Conservation (phyloP, 2,888 invertebrate species). For the Coleophora deauratella region DNA sequence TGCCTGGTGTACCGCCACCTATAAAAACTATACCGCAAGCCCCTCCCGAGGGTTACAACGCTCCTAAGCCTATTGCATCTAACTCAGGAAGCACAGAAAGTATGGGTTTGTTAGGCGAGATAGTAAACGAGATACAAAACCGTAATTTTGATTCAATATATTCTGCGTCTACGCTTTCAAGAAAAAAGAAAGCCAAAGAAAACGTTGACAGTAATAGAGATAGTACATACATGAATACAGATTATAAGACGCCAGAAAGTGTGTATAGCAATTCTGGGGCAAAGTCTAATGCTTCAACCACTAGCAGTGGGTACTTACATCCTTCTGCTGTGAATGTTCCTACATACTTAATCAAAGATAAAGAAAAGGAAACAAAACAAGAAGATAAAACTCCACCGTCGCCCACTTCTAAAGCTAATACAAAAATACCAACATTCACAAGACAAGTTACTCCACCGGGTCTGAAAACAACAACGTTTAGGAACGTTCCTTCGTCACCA, state of each 20-base stretch:
- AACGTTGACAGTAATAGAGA: slow-evolving; percentile 42
- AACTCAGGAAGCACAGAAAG: slow-evolving; percentile 77
- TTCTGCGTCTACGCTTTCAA: slow-evolving; percentile 81
- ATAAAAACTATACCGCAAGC: slow-evolving; percentile 44
- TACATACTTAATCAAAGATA: slow-evolving; percentile 40
- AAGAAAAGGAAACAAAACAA: slow-evolving; percentile 31
- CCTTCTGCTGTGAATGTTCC: slow-evolving; percentile 83
- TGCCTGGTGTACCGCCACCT: slow-evolving; percentile 48
- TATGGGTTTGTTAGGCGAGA: slow-evolving; percentile 87
- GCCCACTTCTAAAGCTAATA: slow-evolving; percentile 54
- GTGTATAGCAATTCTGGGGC: slow-evolving; percentile 77
- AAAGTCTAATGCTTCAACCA: slow-evolving; percentile 75
- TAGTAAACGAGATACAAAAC: slow-evolving; percentile 90
- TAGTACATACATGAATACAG: slow-evolving; percentile 77
- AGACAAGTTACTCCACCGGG: slow-evolving; percentile 69
- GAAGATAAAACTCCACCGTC: slow-evolving; percentile 53
- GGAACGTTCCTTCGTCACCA: slow-evolving; percentile 53
- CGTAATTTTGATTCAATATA: slow-evolving; percentile 91
- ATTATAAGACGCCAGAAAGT: slow-evolving; percentile 75
- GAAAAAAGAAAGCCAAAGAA: slow-evolving; percentile 65
- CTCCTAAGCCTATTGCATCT: slow-evolving; percentile 53
- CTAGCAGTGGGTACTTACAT: slow-evolving; percentile 82
- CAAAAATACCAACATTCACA: slow-evolving; percentile 63
- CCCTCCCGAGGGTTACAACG: slow-evolving; percentile 65
- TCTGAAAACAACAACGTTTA: slow-evolving; percentile 57